These are phyloP conservation scores for Lathamus discolor DNA, from an alignment of 2,113 vertebrate genomes.

Conservation along the genomic window DNA sequence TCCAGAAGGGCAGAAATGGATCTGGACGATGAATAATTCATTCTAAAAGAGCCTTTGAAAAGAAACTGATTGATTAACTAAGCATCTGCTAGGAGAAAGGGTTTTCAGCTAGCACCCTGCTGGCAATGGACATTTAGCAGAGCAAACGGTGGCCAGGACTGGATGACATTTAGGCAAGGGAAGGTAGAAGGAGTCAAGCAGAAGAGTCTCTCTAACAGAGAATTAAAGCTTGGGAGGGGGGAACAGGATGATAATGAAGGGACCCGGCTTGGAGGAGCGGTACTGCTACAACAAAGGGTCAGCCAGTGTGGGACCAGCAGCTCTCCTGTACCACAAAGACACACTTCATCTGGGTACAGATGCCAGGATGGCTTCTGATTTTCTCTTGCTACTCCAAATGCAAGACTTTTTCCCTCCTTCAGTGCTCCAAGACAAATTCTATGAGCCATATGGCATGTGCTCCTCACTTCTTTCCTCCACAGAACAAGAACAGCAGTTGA, in stretches of 20 bases:
- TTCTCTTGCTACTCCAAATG: neutral
- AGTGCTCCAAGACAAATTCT: neutral
- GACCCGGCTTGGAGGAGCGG: rapidly evolving
- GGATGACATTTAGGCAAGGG: neutral
- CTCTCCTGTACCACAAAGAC: neutral
- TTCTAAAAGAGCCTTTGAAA: neutral
- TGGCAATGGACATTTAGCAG: neutral
- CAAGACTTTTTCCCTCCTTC: neutral
- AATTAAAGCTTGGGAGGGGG: neutral
- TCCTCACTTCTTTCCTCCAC: neutral
- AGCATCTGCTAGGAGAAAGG: neutral
- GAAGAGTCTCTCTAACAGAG: neutral
- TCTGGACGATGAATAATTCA: neutral
- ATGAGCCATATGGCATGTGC: neutral
- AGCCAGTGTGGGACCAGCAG: neutral
- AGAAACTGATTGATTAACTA: neutral
- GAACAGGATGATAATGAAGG: neutral
- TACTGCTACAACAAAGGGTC: neutral
- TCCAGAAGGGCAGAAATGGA: neutral
- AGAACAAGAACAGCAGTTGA: neutral
- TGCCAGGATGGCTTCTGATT: neutral
- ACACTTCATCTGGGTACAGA: neutral
- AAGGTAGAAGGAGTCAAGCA: neutral
- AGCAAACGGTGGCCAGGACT: neutral
- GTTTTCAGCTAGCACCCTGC: neutral